Evolutionary conservation across 2,113 vertebrate species (phyloP).

Genomic region (Calidris pugnax): DNA sequence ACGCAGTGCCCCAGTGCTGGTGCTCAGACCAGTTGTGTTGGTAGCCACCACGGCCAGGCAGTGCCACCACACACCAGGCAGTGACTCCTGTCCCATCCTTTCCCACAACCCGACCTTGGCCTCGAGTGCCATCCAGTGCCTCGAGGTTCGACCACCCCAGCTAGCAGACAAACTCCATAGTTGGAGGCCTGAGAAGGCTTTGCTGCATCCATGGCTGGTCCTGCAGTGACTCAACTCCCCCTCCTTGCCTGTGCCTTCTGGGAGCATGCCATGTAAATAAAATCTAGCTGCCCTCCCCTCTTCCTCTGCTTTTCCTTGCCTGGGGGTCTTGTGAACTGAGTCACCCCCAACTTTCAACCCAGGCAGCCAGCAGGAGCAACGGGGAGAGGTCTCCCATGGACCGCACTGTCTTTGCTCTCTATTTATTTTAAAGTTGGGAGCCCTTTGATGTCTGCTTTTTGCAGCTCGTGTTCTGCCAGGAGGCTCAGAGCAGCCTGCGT

Average conservation of each 20-base stretch:
- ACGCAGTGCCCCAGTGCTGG: fast-evolving
- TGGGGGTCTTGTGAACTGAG: fast-evolving
- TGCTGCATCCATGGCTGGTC: background rate
- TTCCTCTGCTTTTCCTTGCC: background rate
- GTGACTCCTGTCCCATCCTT: background rate
- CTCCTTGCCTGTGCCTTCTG: background rate
- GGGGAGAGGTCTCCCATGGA: background rate
- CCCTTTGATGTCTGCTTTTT: constrained; percentile 37
- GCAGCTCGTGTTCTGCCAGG: background rate
- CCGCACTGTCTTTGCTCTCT: fast-evolving
- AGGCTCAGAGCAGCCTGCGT: background rate
- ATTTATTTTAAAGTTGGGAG: constrained; percentile 4
- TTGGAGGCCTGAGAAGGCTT: background rate
- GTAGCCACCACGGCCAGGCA: background rate
- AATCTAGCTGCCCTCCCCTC: background rate
- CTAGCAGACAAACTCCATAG: background rate
- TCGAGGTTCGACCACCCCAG: background rate
- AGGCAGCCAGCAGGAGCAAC: fast-evolving
- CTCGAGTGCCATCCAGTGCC: background rate
- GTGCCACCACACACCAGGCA: background rate
- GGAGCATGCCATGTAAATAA: background rate
- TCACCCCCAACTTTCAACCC: background rate
- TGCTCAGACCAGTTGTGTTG: background rate
- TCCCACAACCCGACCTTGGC: background rate
- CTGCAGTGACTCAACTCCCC: background rate